A percentile compares a stretch with the other conserved stretches of the same genome.
Evolutionary conservation across 2,888 invertebrate genomes (phyloP).

Genomic region (Megamerina dolium): DNA sequence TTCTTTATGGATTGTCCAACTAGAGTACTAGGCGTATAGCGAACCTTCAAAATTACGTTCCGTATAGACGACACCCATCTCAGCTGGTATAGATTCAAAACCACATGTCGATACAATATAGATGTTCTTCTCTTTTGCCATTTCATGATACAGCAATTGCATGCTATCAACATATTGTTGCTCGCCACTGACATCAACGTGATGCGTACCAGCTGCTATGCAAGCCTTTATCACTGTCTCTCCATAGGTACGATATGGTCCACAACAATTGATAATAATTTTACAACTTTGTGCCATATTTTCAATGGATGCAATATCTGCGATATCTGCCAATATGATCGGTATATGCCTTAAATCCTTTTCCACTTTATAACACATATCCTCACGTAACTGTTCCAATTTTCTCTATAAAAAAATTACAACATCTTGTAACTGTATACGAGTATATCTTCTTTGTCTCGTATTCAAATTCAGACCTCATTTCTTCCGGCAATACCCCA

Average conservation of each 20-base stretch:
- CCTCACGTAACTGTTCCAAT: slow-evolving; percentile 14
- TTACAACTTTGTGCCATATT: slow-evolving; percentile 22
- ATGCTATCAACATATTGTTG: slow-evolving; percentile 21
- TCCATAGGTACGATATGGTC: slow-evolving; percentile 21
- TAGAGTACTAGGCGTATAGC: too few relatives aligned
- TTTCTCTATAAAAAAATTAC: slow-evolving; percentile 12
- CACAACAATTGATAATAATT: slow-evolving; percentile 22
- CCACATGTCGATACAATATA: slow-evolving; percentile 21
- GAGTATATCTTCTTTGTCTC: not conserved
- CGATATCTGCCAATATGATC: slow-evolving; percentile 20
- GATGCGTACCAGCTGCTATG: slow-evolving; percentile 21
- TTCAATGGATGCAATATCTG: slow-evolving; percentile 15
- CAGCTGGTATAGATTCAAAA: slow-evolving; percentile 20
- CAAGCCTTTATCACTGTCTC: slow-evolving; percentile 23
- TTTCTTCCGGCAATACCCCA: slow-evolving; percentile 25
- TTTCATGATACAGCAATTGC: slow-evolving; percentile 18
- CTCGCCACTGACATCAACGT: slow-evolving; percentile 23
- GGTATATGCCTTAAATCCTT: slow-evolving; percentile 18
- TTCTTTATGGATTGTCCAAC: too few relatives aligned
- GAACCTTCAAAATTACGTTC: slow-evolving; percentile 21
- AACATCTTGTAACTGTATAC: not conserved
- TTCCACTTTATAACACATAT: slow-evolving; percentile 12
- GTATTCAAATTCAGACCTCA: slow-evolving; percentile 11
- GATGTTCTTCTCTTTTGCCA: slow-evolving; percentile 16
- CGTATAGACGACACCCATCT: slow-evolving; percentile 22